Conservation (phyloP, 1,140 invertebrate genomes). For the Anoplolepis gracilipes region DNA sequence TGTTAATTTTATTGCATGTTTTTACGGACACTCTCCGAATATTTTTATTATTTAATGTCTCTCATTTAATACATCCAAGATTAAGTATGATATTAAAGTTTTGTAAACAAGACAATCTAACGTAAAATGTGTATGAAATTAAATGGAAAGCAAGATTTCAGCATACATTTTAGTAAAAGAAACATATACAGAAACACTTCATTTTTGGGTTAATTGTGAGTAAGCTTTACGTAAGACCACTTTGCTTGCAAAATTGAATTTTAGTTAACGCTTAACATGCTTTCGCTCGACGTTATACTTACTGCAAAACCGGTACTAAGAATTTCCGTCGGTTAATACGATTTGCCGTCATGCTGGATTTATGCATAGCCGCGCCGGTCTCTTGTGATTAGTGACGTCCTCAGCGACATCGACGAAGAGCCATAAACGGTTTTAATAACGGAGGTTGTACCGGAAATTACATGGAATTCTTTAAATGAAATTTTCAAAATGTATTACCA, state of each 20-base stretch:
- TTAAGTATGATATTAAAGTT: not conserved
- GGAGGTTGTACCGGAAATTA: not conserved
- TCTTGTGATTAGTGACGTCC: conserved; percentile 32
- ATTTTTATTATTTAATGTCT: not conserved
- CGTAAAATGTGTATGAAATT: conserved; percentile 6
- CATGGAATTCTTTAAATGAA: not conserved
- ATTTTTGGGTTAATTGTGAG: not conserved
- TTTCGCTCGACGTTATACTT: not conserved
- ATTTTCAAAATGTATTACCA: not conserved
- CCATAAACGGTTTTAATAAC: conserved; percentile 22
- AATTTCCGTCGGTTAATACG: conserved; percentile 14
- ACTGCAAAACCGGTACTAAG: conserved; percentile 7
- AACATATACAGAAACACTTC: not conserved
- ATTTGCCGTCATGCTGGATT: not conserved
- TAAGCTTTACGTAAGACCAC: not conserved
- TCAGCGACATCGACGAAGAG: conserved; percentile 5
- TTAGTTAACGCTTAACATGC: conserved; percentile 9
- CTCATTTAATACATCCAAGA: not conserved
- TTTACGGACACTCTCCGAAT: not conserved
- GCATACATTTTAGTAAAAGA: not conserved
- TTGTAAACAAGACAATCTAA: not conserved
- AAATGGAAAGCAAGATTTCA: not conserved
- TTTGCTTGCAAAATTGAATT: not conserved
- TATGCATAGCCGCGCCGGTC: conserved; percentile 13
- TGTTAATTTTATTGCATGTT: conserved; percentile 8